Conservation (phyloP, 1,140 invertebrate genomes). For the Harpegnathos saltator region DNA sequence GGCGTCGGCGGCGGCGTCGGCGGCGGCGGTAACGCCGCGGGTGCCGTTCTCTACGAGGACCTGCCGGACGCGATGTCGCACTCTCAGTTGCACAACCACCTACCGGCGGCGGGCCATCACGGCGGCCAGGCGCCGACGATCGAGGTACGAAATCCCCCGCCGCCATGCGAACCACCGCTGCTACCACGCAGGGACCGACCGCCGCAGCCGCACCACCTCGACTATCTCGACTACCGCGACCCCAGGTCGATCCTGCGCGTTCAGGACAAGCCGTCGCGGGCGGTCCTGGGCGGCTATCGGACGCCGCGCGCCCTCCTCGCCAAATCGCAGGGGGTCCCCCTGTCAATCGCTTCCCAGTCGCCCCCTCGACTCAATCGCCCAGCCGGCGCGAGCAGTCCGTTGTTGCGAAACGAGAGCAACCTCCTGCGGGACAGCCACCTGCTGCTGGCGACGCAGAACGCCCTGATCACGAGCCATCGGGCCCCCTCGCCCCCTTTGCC, state of each 20-base stretch:
- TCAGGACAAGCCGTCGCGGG: constrained; percentile 80
- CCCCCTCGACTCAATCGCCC: constrained; percentile 24
- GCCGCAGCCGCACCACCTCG: constrained; percentile 80
- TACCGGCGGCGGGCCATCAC: constrained; percentile 79
- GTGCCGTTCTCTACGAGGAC: constrained; percentile 89
- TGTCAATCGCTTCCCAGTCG: constrained; percentile 70
- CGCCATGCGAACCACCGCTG: constrained; percentile 72
- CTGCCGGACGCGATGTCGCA: constrained; percentile 85
- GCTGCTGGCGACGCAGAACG: constrained; percentile 72
- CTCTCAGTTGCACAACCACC: constrained; percentile 82
- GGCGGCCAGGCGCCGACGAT: constrained; percentile 86
- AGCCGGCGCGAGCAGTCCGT: constrained; percentile 48
- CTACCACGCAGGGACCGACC: constrained; percentile 71
- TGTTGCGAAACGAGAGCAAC: constrained; percentile 55
- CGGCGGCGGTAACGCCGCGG: constrained; percentile 80
- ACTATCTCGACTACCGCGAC: constrained; percentile 85
- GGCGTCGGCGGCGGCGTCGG: constrained; percentile 85
- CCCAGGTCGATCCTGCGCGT: constrained; percentile 82
- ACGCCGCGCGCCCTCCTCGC: constrained; percentile 79
- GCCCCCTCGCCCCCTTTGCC: constrained; percentile 15
- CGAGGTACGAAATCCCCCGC: constrained; percentile 84
- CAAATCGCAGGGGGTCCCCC: constrained; percentile 76
- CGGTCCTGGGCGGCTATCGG: constrained; percentile 82
- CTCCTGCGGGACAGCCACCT: constrained; percentile 68
- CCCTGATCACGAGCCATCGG: constrained; percentile 71